Evolutionary conservation across 2,797 vertebrate species (phyloP).

Genomic region (Bradypodion ventrale): DNA sequence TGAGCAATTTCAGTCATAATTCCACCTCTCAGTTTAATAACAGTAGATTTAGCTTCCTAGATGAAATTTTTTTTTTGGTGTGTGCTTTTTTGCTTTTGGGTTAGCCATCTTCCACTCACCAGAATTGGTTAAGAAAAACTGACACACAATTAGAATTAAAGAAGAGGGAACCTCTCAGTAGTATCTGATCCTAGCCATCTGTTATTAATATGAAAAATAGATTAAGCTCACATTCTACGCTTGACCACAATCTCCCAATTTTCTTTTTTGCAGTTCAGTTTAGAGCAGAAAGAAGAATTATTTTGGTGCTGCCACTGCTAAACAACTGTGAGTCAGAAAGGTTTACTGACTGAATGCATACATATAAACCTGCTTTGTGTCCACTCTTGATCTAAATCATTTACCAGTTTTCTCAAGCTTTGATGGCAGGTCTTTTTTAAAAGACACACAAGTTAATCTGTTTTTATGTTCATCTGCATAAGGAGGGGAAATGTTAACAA

Average conservation of each 20-base stretch:
- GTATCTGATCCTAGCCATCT: neutral
- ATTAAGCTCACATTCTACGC: neutral
- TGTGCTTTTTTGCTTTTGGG: neutral
- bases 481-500: neutral
- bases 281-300: too few relatives aligned
- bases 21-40: neutral
- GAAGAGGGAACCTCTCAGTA: too few relatives aligned
- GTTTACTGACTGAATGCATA: neutral
- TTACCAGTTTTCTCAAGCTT: neutral
- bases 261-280: neutral
- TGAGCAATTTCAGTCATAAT: neutral
- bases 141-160: too few relatives aligned
- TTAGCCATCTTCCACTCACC: neutral
- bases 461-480: rapidly evolving
- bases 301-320: neutral
- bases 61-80: too few relatives aligned
- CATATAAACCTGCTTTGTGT: neutral
- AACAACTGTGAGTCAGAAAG: neutral
- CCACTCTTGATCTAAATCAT: neutral
- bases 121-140: neutral
- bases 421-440: neutral
- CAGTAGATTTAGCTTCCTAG: neutral
- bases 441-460: rapidly evolving
- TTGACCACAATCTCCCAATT: neutral
- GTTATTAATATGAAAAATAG: neutral